Evolutionary conservation across 1,140 invertebrate species (phyloP).

Genomic region (Rhopalosiphum maidis): DNA sequence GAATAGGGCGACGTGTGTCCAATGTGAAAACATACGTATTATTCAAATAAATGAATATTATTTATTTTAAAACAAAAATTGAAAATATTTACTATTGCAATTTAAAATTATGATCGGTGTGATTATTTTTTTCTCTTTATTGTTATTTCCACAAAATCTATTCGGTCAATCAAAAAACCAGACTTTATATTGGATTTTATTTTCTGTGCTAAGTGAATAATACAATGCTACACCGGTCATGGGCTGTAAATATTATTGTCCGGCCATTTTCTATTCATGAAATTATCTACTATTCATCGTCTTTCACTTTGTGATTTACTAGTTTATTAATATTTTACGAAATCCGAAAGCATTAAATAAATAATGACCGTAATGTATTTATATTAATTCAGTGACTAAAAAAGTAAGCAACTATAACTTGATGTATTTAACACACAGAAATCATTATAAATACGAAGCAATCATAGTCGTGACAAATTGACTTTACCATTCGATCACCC

Average conservation of each 20-base stretch:
- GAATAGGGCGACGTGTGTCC: not conserved
- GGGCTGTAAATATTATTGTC: not conserved
- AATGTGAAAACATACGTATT: not conserved
- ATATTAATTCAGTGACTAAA: not conserved
- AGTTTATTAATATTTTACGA: not conserved
- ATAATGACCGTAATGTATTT: not conserved
- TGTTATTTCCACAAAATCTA: not conserved
- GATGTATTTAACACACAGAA: not conserved
- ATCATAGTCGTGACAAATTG: conserved; percentile 1
- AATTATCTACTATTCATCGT: not conserved
- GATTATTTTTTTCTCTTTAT: conserved; percentile 6
- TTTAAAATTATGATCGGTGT: not conserved
- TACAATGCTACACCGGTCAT: not conserved
- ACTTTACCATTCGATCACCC: not conserved
- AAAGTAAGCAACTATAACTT: not conserved
- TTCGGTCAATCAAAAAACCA: not conserved
- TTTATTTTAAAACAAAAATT: not conserved
- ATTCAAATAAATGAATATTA: not conserved
- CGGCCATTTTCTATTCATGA: conserved; percentile 10
- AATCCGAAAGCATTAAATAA: conserved; percentile 23
- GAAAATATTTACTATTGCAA: not conserved
- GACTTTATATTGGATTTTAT: not conserved
- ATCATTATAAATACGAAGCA: not conserved
- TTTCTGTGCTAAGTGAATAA: not conserved
- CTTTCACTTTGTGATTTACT: not conserved